phyloP scores from a whole-genome alignment of 1,140 invertebrate species.

The Mactra quadrangularis region DNA sequence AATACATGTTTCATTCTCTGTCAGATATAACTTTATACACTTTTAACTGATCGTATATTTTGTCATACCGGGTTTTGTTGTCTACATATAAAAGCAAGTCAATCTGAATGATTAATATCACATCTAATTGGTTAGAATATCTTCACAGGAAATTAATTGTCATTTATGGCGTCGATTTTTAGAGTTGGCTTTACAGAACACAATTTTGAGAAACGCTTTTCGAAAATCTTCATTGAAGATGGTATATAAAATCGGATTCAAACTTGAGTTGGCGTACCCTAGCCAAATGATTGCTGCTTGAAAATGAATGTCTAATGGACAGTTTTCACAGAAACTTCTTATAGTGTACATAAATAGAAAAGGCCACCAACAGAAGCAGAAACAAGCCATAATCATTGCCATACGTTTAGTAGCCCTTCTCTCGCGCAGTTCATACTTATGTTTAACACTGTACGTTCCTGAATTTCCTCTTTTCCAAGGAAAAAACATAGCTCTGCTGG shows the following conservation, averaged over 20 bases:
- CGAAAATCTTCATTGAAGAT: constrained; percentile 99
- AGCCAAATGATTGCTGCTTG: constrained; percentile 90
- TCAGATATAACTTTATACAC: too few relatives aligned
- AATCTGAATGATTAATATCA: too few relatives aligned
- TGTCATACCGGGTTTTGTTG: too few relatives aligned
- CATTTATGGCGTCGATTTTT: constrained; percentile 34
- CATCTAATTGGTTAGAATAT: too few relatives aligned
- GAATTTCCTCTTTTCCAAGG: constrained; percentile 62
- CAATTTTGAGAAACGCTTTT: constrained; percentile 91
- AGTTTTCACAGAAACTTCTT: constrained; percentile 77
- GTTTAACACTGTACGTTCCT: constrained; percentile 71
- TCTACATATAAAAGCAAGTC: too few relatives aligned
- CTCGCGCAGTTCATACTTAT: constrained; percentile 88
- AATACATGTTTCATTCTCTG: too few relatives aligned
- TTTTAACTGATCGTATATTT: too few relatives aligned
- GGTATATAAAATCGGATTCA: constrained; percentile 98
- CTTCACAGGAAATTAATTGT: too few relatives aligned
- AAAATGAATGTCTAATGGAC: constrained; percentile 74
- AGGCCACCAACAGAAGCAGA: constrained; percentile 99
- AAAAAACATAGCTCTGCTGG: constrained; percentile 58
- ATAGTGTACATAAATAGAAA: constrained; percentile 93
- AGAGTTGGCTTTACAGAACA: constrained; percentile 38
- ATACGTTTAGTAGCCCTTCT: constrained; percentile 98
- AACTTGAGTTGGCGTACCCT: constrained; percentile 97
- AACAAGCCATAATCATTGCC: constrained; percentile 99